These are phyloP conservation scores for Armadillidium nasatum DNA, from an alignment of 1,140 invertebrate genomes.

Conservation along the genomic window DNA sequence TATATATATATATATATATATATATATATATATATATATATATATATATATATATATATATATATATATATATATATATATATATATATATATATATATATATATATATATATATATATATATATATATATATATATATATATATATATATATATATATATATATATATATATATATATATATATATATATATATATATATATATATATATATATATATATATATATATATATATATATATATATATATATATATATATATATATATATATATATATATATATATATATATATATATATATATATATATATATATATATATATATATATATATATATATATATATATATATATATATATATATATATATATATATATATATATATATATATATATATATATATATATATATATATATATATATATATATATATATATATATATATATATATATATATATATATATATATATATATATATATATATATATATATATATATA, in stretches of 20 bases:
- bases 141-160: too few relatives aligned
- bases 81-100: background rate
- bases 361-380: background rate
- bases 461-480: background rate
- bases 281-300: too few relatives aligned
- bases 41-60: background rate
- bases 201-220: background rate
- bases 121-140: too few relatives aligned
- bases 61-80: background rate
- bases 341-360: background rate
- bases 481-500: background rate
- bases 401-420: too few relatives aligned
- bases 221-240: background rate
- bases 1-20: slow-evolving; percentile 15
- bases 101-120: background rate
- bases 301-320: background rate
- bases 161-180: too few relatives aligned
- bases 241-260: background rate
- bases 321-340: background rate
- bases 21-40: slow-evolving; percentile 8
- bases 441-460: background rate
- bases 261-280: too few relatives aligned
- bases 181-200: background rate
- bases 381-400: too few relatives aligned
- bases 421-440: too few relatives aligned